Evolutionary conservation across 2,888 invertebrate species (phyloP).

Genomic region (Protonemura montana): DNA sequence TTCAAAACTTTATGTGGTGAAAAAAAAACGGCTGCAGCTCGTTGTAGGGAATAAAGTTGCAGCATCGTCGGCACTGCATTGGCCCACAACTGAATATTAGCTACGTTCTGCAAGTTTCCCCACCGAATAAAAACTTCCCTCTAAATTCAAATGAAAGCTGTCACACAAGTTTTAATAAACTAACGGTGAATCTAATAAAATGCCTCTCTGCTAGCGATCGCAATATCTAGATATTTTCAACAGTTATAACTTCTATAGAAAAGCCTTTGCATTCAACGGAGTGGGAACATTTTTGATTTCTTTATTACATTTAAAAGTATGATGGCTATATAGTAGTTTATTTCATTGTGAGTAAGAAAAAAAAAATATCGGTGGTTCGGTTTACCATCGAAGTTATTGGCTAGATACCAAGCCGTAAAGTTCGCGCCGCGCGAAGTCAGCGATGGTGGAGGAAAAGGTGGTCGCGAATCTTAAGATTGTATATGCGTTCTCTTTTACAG

Average conservation of each 20-base stretch:
- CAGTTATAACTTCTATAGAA: neutral
- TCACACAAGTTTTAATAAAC: slow-evolving; percentile 12
- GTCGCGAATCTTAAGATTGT: slow-evolving; percentile 26
- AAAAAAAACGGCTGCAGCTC: no score
- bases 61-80: no score
- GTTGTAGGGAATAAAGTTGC: no score
- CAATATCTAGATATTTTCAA: neutral
- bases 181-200: neutral
- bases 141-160: neutral
- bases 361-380: slow-evolving; percentile 33
- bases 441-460: slow-evolving; percentile 5
- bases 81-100: no score
- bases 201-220: neutral
- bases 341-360: slow-evolving; percentile 9
- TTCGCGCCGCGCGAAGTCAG: neutral
- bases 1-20: no score
- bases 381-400: slow-evolving; percentile 36
- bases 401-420: slow-evolving; percentile 35
- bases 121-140: neutral
- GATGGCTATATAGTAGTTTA: slow-evolving; percentile 20
- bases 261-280: neutral
- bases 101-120: neutral
- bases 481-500: slow-evolving; percentile 19
- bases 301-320: slow-evolving; percentile 29
- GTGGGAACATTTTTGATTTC: slow-evolving; percentile 25